These are phyloP conservation scores for Drosophila subsilvestris DNA, from an alignment of 2,888 invertebrate genomes.

Conservation along the genomic window DNA sequence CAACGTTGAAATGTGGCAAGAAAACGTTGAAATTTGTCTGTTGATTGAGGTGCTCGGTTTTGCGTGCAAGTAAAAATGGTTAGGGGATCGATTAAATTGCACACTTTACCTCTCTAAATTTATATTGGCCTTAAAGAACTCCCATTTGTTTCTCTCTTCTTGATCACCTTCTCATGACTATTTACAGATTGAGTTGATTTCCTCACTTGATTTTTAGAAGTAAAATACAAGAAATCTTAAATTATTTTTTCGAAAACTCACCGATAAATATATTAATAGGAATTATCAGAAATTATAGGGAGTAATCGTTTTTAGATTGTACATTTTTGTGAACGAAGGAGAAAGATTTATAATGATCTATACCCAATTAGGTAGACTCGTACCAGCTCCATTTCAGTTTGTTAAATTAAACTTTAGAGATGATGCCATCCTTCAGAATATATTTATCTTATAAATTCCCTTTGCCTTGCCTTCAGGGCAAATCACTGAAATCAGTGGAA, in stretches of 20 bases:
- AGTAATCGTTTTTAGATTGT: no score
- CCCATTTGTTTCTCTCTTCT: no score
- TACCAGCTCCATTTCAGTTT: not conserved
- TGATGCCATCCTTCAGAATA: not conserved
- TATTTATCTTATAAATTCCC: not conserved
- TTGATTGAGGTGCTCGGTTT: conserved; percentile 37
- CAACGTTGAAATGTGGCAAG: conserved; percentile 6
- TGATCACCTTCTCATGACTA: not conserved
- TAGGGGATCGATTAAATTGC: not conserved
- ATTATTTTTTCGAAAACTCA: no score
- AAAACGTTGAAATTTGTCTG: conserved; percentile 13
- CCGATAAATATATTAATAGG: no score
- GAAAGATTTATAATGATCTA: no score
- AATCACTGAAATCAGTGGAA: conserved; percentile 26
- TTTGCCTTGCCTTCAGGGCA: not conserved
- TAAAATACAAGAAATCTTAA: no score
- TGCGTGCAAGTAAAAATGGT: not conserved
- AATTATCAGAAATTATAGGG: no score
- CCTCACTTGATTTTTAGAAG: no score
- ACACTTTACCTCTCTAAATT: not conserved
- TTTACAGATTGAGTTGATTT: no score
- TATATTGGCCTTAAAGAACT: not conserved
- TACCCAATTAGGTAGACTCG: no score
- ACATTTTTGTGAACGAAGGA: no score
- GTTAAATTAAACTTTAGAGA: not conserved